Base-by-base conservation (phyloP, 1,140 invertebrate genomes). In the Orius insidiosus region DNA sequence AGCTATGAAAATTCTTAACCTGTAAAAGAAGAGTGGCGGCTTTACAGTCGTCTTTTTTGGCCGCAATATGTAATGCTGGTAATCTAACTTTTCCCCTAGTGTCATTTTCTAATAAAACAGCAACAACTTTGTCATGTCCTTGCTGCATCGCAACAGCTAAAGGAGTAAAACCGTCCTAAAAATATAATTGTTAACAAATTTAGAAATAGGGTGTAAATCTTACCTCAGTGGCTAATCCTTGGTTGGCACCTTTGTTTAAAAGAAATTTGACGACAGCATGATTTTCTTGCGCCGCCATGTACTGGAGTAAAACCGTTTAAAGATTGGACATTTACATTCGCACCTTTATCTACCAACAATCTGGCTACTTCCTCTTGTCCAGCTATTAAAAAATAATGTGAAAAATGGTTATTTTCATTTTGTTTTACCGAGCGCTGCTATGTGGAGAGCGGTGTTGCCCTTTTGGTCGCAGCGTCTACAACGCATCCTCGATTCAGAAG, bases 211-310 rank as follows among this genome's bases (percentile, higher is more conserved):
- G n/a, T n/a, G 32, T 33, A n/a, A 33, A 33, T 33, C 32, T 61
- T 62, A 93, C 92, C 75, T 97, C 92, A 24, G 95, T 98, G 9
- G 94, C 85, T 19, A 98, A 71, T 30, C 82, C 85, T 61, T 97
- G 94, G 67, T 94, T 98, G 33, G 93, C 95, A 33, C 88, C 88
- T 65, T 92, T 89, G 31, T 78, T 73, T 32, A 98, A 68, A 33
- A 99, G 70, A 64, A 87, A 90, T 57, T 83, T 80, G 47, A 98
- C 94, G 54, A 96, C 90, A 6, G 75, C 75, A 52, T 98, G 93
- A 59, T 96, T 96, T 65, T 98, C 95, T 63, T 99, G 95, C 3
- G 94, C 90, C 10, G 94, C 93, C 94, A 98, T 98, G 60, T 99
- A 98, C 3, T 0, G 95, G 93, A 0, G 94, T 97, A 66, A 98